Percentiles rank a stretch among this genome's conserved stretches.
Conservation (phyloP, 2,113 vertebrate genomes). For the Gavia stellata region DNA sequence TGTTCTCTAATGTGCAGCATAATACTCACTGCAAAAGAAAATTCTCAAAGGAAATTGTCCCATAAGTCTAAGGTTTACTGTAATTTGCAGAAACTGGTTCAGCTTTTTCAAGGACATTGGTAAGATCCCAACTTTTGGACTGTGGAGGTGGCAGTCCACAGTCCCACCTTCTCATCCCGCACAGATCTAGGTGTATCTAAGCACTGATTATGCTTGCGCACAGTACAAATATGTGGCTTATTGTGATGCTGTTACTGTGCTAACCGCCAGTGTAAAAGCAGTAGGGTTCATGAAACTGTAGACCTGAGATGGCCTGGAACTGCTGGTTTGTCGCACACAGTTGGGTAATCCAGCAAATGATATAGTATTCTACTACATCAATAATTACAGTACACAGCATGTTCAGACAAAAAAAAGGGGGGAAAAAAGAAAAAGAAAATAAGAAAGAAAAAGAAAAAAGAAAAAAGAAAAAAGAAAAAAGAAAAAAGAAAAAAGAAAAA, state of each 20-base stretch:
- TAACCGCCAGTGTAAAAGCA: background rate
- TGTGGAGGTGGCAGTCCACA: background rate
- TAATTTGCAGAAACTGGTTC: background rate
- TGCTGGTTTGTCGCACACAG: background rate
- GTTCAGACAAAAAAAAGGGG: background rate
- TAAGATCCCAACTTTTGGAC: background rate
- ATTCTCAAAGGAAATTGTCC: background rate
- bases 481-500: background rate
- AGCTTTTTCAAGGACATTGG: background rate
- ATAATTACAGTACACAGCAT: background rate
- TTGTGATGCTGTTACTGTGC: background rate
- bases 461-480: background rate
- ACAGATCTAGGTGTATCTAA: background rate
- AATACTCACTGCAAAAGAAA: background rate
- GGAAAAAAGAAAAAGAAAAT: fast-evolving
- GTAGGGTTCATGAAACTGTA: background rate
- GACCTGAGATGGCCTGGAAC: background rate
- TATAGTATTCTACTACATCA: background rate
- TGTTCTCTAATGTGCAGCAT: background rate
- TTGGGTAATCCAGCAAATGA: background rate
- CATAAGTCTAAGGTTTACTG: background rate
- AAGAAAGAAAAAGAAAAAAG: too few species aligned
- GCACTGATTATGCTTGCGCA: background rate
- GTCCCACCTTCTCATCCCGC: fast-evolving
- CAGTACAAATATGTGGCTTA: background rate